These are phyloP conservation scores for Morus bassanus DNA, from an alignment of 2,797 vertebrate genomes.

Conservation along the genomic window DNA sequence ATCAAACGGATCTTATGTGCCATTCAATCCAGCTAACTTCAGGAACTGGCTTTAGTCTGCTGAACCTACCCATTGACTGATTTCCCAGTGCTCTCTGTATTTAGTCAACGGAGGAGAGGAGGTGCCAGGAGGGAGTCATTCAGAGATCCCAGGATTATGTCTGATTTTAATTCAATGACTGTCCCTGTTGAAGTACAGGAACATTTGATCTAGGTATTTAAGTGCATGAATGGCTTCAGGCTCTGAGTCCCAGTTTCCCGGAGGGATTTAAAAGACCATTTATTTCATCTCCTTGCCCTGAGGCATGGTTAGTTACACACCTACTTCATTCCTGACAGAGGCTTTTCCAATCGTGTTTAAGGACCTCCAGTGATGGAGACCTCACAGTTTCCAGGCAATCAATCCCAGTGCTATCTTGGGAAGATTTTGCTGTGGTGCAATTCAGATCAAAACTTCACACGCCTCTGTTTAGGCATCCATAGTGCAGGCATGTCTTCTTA, in stretches of 20 bases:
- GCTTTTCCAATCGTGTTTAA: neutral
- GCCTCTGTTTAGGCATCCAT: neutral
- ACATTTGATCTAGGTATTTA: neutral
- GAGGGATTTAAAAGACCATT: neutral
- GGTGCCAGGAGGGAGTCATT: neutral
- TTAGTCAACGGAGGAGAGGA: neutral
- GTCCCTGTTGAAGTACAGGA: neutral
- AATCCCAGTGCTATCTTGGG: neutral
- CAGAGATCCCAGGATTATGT: neutral
- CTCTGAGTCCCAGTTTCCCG: neutral
- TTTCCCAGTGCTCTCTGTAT: neutral
- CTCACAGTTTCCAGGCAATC: neutral
- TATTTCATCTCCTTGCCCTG: neutral
- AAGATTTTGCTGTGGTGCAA: neutral
- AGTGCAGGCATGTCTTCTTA: neutral
- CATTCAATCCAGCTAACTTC: neutral
- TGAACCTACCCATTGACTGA: neutral
- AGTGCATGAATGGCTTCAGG: neutral
- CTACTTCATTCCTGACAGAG: neutral
- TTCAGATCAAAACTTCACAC: neutral
- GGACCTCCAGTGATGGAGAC: neutral
- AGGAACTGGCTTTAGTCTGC: neutral
- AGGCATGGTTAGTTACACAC: neutral
- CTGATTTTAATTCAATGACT: neutral
- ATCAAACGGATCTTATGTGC: neutral